Base-by-base conservation (phyloP, 35 echinoderm and acorn worm genomes). In the Apostichopus californicus region DNA sequence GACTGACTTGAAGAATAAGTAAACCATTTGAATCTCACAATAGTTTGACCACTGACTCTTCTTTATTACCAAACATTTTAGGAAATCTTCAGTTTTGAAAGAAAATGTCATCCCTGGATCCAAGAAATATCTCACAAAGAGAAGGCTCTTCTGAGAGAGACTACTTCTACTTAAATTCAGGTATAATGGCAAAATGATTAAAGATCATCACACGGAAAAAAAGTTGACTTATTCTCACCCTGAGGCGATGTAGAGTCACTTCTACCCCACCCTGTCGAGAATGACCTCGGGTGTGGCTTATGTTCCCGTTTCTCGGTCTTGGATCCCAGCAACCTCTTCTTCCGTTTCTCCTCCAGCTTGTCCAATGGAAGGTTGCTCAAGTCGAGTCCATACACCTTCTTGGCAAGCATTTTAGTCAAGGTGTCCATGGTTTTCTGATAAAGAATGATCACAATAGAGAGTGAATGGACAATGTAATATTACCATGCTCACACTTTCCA, bases 371-470 rank as follows among this genome's bases (percentile, higher is more conserved):
- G 90, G 85, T 95, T 94, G 77, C 87, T 95, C 25, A 99, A 81
- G 93, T 99, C 97, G 1, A 99, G 55, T 80, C 86, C 60, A 77
- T 99, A 99, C n/a, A 99, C 97, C 9, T 92, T 93, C 63, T 90
- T 93, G 72, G 97, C 93, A 21, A 99, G 81, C 3, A 99, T 91
- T 90, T 93, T 94, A 78, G 97, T 99, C 89, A 99, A 65, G 15
- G 97, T 99, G 18, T 96, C 97, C 97, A 99, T 99, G 54, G 97
- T 99, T 95, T 94, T 94, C 97, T 99, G 81, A 77, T 59, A 86
- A 15, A 15, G 5, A 55, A 82, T 0, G 56, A 53, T 12, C 14
- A 80, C 0, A 55, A 15, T 18, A 1, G 46, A 82, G 9, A 46
- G 25, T 82, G 24, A 9, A 12, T 17, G 34, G 5, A 82, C 26